Conservation (phyloP, 1,140 invertebrate genomes). For the Dendroctonus valens region DNA sequence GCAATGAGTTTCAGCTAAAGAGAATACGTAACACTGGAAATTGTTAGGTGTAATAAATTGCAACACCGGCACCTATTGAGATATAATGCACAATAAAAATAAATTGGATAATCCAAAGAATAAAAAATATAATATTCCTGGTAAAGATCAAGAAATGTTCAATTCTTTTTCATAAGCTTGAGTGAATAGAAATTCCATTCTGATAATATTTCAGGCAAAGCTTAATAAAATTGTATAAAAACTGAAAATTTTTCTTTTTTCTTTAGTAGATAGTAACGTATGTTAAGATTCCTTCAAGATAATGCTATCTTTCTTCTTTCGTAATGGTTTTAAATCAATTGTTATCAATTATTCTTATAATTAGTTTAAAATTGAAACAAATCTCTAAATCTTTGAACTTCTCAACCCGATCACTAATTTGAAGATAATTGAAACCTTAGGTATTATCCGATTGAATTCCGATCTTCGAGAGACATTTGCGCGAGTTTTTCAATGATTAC, state of each 20-base stretch:
- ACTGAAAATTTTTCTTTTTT: too few relatives aligned
- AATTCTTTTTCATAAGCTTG: too few relatives aligned
- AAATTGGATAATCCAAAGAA: not conserved
- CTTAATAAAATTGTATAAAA: too few relatives aligned
- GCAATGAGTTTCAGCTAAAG: not conserved
- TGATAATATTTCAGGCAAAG: too few relatives aligned
- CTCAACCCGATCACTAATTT: slow-evolving; percentile 23
- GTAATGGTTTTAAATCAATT: too few relatives aligned
- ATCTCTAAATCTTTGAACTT: not conserved
- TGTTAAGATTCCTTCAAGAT: too few relatives aligned
- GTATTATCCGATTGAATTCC: slow-evolving; percentile 34
- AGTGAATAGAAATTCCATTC: too few relatives aligned
- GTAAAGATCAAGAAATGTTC: not conserved
- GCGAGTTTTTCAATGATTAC: slow-evolving; percentile 30
- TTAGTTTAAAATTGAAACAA: too few relatives aligned
- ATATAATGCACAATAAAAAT: not conserved
- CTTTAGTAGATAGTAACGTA: too few relatives aligned
- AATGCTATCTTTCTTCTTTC: too few relatives aligned
- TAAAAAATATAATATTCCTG: not conserved
- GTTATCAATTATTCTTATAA: too few relatives aligned
- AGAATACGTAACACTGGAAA: not conserved
- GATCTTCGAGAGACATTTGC: slow-evolving; percentile 32
- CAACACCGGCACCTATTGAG: not conserved
- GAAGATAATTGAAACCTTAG: slow-evolving; percentile 28
- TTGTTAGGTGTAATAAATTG: not conserved